phyloP scores from a whole-genome alignment of 2,113 vertebrate genomes.

The Alaudala cheleensis region DNA sequence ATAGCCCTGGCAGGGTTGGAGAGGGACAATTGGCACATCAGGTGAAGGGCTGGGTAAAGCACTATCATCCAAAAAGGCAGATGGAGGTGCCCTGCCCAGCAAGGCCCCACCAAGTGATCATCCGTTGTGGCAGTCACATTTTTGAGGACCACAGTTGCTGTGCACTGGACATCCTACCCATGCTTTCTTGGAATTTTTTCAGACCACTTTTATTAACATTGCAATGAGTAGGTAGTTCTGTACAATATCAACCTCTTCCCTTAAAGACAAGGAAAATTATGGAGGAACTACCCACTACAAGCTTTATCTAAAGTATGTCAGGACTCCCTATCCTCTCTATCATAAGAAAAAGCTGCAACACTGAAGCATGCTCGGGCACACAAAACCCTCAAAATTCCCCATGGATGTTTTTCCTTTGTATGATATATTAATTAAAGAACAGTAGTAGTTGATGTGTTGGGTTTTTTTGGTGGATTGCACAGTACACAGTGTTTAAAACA shows the following conservation, averaged over 20 bases:
- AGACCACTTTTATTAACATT: background rate
- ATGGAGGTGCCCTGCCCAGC: fast-evolving
- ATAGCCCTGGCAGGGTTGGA: background rate
- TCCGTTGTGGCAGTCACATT: background rate
- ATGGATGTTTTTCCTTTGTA: background rate
- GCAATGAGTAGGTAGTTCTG: background rate
- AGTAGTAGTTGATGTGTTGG: background rate
- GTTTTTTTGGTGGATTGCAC: background rate
- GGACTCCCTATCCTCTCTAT: background rate
- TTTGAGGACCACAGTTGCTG: fast-evolving
- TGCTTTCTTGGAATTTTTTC: background rate
- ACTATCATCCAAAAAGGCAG: background rate
- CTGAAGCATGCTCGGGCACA: background rate
- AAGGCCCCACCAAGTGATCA: background rate
- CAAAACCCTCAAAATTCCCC: background rate
- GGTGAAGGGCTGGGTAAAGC: background rate
- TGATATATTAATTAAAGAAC: background rate
- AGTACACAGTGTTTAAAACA: background rate
- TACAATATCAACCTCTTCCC: background rate
- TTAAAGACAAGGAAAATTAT: background rate
- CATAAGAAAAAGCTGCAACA: background rate
- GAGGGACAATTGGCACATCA: background rate
- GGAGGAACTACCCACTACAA: background rate
- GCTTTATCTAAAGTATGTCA: background rate
- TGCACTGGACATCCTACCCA: fast-evolving